Base-by-base conservation (phyloP, 2,797 vertebrate species). In the Linurgus olivaceus region DNA sequence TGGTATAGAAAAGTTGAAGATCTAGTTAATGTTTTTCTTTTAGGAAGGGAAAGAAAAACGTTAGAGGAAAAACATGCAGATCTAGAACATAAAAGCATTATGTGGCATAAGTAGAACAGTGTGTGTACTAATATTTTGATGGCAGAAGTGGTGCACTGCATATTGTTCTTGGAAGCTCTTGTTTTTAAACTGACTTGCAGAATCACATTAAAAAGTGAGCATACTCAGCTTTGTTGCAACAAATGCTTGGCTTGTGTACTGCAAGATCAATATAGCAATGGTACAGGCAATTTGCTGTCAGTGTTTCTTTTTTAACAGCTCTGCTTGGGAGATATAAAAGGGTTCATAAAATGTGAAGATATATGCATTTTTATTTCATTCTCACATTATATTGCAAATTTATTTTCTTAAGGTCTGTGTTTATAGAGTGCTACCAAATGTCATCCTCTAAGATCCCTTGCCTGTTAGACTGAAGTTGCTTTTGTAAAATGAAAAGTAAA, bases 101-200 rank as follows among this genome's bases (percentile, higher is more conserved):
- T 47, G 47, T 61, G 33, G 26, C 25, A 1, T 25, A 72, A 90
- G 38, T 17, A 65, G 42, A 48, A 23, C 40, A 37, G 44, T 37
- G 35, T 44, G 33, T 50, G 21, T 67, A 26, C 40, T 66, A 76
- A 81, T n/a, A 62, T 55, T 63, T 55, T 90, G 57, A 67, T 74
- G n/a, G 48, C 65, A 86, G 82, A 93, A 88, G 28, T 51, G 54
- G 13, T 72, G 42, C 0, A 7, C 19, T 90, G 58, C 29, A 2
- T 76, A 17, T 57, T 90, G 75, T 90, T 86, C 65, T 88, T 80
- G 61, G 58, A 92, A 89, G 31, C 25, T 15, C 18, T 93, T 86
- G 61, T 31, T 79, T 86, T 86, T 51, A 38, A 62, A 50, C 47
- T 63, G 86, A 33, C 20, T 38, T 75, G 54, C 23, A 86, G 48